Evolutionary conservation across 2,888 invertebrate species (phyloP), one percentile per base, ranked within the genome.

Genomic region (Mactromeris polynyma): DNA sequence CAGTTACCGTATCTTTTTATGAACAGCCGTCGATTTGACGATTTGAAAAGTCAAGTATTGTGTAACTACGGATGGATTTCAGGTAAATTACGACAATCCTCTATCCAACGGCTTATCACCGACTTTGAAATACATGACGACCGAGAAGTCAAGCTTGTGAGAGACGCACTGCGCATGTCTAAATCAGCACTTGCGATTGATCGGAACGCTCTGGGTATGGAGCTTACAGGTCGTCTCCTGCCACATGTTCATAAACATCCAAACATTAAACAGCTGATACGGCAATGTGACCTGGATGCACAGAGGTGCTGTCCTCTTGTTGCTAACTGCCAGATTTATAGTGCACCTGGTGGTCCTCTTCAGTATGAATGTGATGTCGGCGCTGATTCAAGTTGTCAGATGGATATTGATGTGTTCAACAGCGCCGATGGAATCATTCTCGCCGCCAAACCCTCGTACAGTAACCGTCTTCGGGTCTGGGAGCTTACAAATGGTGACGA

Each of bases 31-130:
- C 93, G 95, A 26, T 98, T 98, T 96, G 98, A 98, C 84, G 99
- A 99, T 96, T 97, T 99, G 26, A 99, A 98, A 96, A 98, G 98
- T 42, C 98, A 99, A 95, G 99, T 99, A 0, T 97, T 99, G 0
- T 99, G 99, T 97, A 99, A 99, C 97, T 99, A 99, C 96, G 98
- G 98, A 95, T 99, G 99, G 99, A 97, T 99, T 0, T 99, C 99
- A 96, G 99, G 99, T 0, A 99, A 99, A 96, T 97, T 99, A 1
- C 98, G 98, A 93, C 98, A 99, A 94, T 99, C 99, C 95, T 99
- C 99, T 0, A 97, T 99, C n/a, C 99, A 99, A 96, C 98, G 99
- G 0, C 98, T 99, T 0, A 97, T 99, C 6, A 98, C 98, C 4
- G 99, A 99, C 97, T 99, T 99, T 95, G 91, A 91, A 51, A 58